Conservation (phyloP, 2,888 invertebrate genomes). For the Cancer borealis region DNA sequence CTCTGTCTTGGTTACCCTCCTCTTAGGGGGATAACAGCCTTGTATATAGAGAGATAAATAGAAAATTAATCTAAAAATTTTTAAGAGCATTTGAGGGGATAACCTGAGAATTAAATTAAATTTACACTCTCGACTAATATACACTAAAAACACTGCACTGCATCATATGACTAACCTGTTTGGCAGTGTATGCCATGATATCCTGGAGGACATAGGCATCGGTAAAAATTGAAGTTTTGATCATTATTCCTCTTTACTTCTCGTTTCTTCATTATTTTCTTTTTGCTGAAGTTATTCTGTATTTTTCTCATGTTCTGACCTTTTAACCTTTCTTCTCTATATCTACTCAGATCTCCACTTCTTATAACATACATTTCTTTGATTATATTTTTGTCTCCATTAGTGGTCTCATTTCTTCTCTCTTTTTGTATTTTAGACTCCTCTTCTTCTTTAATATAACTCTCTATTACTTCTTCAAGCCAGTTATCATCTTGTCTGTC, state of each 20-base stretch:
- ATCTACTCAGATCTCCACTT: neutral
- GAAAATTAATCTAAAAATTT: too few relatives aligned
- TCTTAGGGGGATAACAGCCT: too few relatives aligned
- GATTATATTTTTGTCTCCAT: neutral
- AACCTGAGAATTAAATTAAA: neutral
- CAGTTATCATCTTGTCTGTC: neutral
- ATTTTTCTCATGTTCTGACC: neutral
- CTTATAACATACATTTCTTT: neutral
- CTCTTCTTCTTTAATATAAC: neutral
- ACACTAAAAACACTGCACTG: neutral
- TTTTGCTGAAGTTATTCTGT: neutral
- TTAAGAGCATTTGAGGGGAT: too few relatives aligned
- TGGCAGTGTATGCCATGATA: constrained; percentile 56
- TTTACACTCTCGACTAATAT: neutral
- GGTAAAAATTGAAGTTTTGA: constrained; percentile 42
- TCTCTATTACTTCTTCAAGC: neutral
- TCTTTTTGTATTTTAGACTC: neutral
- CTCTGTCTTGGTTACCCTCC: too few relatives aligned
- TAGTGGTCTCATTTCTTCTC: neutral
- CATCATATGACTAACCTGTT: constrained; percentile 46
- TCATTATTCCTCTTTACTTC: constrained; percentile 23
- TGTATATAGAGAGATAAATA: too few relatives aligned
- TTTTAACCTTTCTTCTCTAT: neutral
- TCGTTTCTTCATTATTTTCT: neutral
- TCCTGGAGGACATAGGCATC: constrained; percentile 72